phyloP scores from a whole-genome alignment of 2,113 vertebrate genomes.

The Lichenostomus cassidix region DNA sequence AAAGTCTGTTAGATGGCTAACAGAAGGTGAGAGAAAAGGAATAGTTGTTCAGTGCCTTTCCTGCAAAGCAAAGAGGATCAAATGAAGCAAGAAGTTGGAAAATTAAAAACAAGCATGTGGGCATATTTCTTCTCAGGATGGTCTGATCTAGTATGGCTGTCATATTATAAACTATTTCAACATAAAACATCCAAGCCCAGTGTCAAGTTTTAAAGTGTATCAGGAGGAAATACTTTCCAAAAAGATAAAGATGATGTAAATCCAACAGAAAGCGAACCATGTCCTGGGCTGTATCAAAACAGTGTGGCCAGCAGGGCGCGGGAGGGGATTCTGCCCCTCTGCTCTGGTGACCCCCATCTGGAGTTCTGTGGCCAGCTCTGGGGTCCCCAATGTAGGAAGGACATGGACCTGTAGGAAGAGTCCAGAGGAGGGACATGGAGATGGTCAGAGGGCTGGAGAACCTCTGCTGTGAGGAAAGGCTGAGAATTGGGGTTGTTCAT shows the following conservation, averaged over 20 bases:
- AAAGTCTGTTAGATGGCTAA: not conserved
- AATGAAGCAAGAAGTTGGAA: not conserved
- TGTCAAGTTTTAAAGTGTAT: not conserved
- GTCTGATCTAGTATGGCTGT: not conserved
- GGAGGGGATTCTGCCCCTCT: not conserved
- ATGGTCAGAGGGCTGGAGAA: not conserved
- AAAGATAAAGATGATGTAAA: not conserved
- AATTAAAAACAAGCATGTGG: not conserved
- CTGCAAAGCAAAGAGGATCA: not conserved
- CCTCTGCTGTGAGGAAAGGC: not conserved
- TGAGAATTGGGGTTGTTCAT: not conserved
- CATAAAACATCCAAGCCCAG: not conserved
- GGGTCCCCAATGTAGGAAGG: rapidly evolving
- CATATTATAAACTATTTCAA: not conserved
- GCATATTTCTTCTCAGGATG: not conserved
- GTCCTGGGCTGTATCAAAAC: not conserved
- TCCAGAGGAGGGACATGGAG: not conserved
- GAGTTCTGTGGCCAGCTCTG: not conserved
- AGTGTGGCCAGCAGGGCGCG: not conserved
- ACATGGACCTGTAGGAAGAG: not conserved
- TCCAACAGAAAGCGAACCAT: not conserved
- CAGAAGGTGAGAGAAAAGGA: not conserved
- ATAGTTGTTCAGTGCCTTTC: not conserved
- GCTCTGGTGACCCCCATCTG: not conserved
- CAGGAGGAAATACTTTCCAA: not conserved